Evolutionary conservation across 2,113 vertebrate species (phyloP).

Genomic region (Larimichthys polyactis): DNA sequence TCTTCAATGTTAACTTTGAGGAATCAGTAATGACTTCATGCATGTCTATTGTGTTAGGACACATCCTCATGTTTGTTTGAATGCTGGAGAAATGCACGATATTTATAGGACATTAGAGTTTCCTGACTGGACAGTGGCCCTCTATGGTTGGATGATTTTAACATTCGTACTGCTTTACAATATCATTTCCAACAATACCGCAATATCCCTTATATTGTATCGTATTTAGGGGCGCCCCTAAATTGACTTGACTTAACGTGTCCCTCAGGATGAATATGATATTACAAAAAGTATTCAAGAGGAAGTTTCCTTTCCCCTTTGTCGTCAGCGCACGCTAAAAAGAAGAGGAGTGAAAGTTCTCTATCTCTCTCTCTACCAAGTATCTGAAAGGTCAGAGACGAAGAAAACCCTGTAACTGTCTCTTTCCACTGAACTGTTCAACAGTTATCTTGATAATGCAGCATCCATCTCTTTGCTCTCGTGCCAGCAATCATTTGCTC

Average conservation of each 20-base stretch:
- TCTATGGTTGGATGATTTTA: slow-evolving; percentile 52
- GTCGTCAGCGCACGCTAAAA: slow-evolving; percentile 25
- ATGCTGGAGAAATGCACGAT: slow-evolving; percentile 15
- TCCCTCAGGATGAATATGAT: slow-evolving; percentile 53
- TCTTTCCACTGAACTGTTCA: slow-evolving; percentile 76
- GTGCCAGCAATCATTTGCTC: slow-evolving; percentile 57
- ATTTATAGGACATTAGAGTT: slow-evolving; percentile 42
- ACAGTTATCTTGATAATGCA: slow-evolving; percentile 62
- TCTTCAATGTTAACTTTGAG: slow-evolving; percentile 15
- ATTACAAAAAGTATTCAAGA: slow-evolving; percentile 42
- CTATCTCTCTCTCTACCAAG: slow-evolving; percentile 29
- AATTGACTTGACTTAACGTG: slow-evolving; percentile 44
- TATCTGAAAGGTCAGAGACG: slow-evolving; percentile 53
- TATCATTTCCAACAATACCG: slow-evolving; percentile 49
- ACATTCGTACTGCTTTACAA: slow-evolving; percentile 44
- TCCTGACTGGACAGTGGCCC: slow-evolving; percentile 36
- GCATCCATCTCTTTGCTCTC: slow-evolving; percentile 47
- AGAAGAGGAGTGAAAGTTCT: slow-evolving; percentile 60
- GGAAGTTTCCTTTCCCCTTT: slow-evolving; percentile 56
- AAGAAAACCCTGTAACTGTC: slow-evolving; percentile 61
- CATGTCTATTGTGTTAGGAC: slow-evolving; percentile 1
- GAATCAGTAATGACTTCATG: slow-evolving; percentile 6
- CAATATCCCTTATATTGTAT: slow-evolving; percentile 47
- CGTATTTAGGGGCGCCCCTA: slow-evolving; percentile 29
- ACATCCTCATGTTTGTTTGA: slow-evolving; percentile 38